Evolutionary conservation across 2,113 vertebrate genomes (phyloP).

Genomic region (Phyllostomus hastatus): DNA sequence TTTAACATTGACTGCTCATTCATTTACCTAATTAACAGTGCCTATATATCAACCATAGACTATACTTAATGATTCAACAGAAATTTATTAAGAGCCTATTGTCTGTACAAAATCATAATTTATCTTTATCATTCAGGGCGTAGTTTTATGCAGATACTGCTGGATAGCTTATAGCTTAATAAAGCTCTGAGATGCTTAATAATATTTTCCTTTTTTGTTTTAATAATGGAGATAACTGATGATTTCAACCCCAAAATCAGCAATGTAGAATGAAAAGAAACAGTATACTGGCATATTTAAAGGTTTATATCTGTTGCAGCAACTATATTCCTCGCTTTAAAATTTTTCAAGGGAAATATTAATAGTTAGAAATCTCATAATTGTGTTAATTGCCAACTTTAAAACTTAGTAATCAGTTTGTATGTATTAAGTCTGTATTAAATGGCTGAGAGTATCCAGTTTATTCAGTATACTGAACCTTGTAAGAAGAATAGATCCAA

Average conservation of each 20-base stretch:
- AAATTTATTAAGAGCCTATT: constrained; percentile 38
- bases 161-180: constrained; percentile 7
- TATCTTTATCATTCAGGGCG: constrained; percentile 9
- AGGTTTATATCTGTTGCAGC: background rate
- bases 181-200: constrained; percentile 21
- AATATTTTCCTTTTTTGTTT: background rate
- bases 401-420: constrained; percentile 9
- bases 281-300: background rate
- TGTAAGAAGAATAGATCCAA: background rate
- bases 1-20: constrained; percentile 37
- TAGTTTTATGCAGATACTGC: constrained; percentile 19
- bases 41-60: constrained; percentile 35
- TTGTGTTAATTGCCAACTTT: background rate
- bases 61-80: constrained; percentile 39
- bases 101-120: constrained; percentile 27
- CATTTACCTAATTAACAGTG: constrained; percentile 43
- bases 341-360: background rate
- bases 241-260: background rate
- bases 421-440: background rate
- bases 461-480: background rate
- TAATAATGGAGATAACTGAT: constrained; percentile 23
- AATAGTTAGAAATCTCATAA: constrained; percentile 7
- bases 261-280: background rate
- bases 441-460: background rate
- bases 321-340: background rate